phyloP scores from a whole-genome alignment of 2,113 vertebrate genomes.

The Carassius auratus region DNA sequence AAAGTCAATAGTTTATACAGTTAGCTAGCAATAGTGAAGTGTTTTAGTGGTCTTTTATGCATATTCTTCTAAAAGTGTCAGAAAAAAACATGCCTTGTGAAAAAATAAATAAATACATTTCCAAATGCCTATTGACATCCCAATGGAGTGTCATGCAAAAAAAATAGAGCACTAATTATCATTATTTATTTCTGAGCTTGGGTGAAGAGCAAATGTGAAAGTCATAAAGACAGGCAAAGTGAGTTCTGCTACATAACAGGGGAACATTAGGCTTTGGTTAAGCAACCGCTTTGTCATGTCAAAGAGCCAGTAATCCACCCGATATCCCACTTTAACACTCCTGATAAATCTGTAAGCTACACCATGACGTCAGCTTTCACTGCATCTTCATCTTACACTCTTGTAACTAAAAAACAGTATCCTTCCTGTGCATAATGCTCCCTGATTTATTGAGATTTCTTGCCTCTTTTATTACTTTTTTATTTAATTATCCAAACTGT shows the following conservation, averaged over 20 bases:
- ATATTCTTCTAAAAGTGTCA: background rate
- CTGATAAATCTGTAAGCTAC: slow-evolving; percentile 73
- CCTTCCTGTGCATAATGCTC: slow-evolving; percentile 53
- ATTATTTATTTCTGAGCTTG: background rate
- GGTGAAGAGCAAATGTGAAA: background rate
- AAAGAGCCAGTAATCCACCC: slow-evolving; percentile 73
- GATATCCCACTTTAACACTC: slow-evolving; percentile 72
- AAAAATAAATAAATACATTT: background rate
- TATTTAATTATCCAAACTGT: slow-evolving; percentile 72
- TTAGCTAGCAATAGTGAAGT: background rate
- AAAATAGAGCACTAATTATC: background rate
- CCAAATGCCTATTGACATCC: background rate
- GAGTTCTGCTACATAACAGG: slow-evolving; percentile 74
- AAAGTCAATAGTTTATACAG: background rate
- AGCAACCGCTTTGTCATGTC: slow-evolving; percentile 76
- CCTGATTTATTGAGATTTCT: slow-evolving; percentile 65
- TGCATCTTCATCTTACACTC: slow-evolving; percentile 39
- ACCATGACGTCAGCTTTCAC: slow-evolving; percentile 66
- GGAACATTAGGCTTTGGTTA: slow-evolving; percentile 68
- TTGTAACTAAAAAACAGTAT: slow-evolving; percentile 44
- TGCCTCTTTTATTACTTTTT: slow-evolving; percentile 67
- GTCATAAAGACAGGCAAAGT: slow-evolving; percentile 45
- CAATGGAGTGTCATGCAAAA: background rate
- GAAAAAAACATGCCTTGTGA: background rate
- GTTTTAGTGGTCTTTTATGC: background rate